phyloP scores from a whole-genome alignment of 2,888 invertebrate genomes.

The Clunio marinus region DNA sequence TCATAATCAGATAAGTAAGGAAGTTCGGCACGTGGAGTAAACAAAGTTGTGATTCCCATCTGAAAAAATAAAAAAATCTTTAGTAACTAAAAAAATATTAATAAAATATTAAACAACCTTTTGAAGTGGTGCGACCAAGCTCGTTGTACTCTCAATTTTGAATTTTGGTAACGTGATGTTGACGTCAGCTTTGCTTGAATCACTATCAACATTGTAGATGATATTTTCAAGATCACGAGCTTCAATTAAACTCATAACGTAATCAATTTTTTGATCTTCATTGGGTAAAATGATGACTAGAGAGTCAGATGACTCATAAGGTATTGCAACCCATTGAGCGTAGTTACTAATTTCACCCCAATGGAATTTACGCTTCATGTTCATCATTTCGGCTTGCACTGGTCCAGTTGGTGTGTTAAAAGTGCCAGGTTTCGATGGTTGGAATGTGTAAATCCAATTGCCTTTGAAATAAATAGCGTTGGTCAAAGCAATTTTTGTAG shows the following conservation, averaged over 20 bases:
- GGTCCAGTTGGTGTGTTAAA: not conserved
- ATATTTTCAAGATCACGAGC: not conserved
- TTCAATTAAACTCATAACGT: not conserved
- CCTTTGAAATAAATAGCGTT: conserved; percentile 27
- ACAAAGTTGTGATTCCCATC: conserved; percentile 54
- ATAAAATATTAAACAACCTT: not conserved
- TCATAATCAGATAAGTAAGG: conserved; percentile 43
- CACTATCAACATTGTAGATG: not conserved
- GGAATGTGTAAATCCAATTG: conserved; percentile 21
- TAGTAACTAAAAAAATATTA: too few relatives aligned
- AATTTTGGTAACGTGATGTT: conserved; percentile 31
- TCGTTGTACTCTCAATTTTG: conserved; percentile 7
- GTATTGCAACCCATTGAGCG: conserved; percentile 22
- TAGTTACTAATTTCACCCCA: not conserved
- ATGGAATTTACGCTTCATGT: conserved; percentile 17
- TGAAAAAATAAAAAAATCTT: too few relatives aligned
- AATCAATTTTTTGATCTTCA: not conserved
- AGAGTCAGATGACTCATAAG: conserved; percentile 17
- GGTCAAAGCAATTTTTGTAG: conserved; percentile 9
- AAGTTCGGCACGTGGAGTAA: conserved; percentile 50
- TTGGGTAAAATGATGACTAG: conserved; percentile 4
- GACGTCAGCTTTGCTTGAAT: not conserved
- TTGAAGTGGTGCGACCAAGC: conserved; percentile 3
- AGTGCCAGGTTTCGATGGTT: not conserved
- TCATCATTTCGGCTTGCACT: conserved; percentile 18